Evolutionary conservation across 2,113 vertebrate species (phyloP).

Genomic region (Campylomormyrus numenius): DNA sequence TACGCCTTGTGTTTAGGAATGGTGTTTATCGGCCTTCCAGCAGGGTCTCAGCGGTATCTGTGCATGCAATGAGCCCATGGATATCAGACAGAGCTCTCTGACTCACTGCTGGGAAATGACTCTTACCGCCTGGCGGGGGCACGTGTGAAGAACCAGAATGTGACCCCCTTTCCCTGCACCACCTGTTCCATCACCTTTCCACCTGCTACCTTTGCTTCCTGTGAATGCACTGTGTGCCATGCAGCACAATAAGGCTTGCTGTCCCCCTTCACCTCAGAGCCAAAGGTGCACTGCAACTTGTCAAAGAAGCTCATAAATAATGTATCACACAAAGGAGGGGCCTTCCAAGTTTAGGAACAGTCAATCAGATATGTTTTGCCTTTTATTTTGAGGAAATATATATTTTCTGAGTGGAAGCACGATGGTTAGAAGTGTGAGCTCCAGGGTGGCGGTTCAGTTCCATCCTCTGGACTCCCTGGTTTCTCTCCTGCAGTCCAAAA

Average conservation of each 20-base stretch:
- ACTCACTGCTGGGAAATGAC: background rate
- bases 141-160: background rate
- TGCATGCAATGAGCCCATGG: background rate
- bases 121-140: background rate
- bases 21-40: background rate
- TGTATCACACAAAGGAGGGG: background rate
- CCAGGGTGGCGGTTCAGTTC: background rate
- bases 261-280: background rate
- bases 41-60: background rate
- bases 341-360: background rate
- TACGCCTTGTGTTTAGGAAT: background rate
- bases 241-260: background rate
- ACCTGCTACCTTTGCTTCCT: background rate
- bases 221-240: background rate
- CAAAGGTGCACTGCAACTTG: background rate
- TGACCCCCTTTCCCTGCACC: background rate
- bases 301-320: slow-evolving; percentile 1
- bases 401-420: background rate
- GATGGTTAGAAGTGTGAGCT: background rate
- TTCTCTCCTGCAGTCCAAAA: background rate
- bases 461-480: background rate
- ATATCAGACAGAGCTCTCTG: background rate
- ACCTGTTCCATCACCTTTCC: background rate
- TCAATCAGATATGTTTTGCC: background rate
- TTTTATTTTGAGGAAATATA: background rate